Base-by-base conservation (phyloP, 2,797 vertebrate genomes). In the Rhodeus uyekii region DNA sequence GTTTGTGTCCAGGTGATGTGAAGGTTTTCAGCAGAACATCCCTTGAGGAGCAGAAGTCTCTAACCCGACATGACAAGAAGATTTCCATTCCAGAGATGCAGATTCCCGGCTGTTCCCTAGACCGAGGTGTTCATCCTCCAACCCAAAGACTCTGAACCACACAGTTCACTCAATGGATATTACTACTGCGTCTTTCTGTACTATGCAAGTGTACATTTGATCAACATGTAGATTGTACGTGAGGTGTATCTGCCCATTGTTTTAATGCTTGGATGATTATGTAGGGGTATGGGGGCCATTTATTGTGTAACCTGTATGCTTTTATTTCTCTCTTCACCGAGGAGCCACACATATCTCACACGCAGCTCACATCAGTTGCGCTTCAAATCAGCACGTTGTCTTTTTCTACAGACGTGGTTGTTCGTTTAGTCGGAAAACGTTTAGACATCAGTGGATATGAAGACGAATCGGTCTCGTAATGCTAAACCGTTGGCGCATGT, bases 181-280 rank as follows among this genome's bases (percentile, higher is more conserved):
- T 90, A 91, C 89, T 89, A 90, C 92, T 92, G 93, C 93, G 88
- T 95, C 92, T 86, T 84, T 88, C 79, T 94, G 96, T 96, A 97
- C 97, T 99, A 99, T 99, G 98, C 98, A 98, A 96, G 88, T 98
- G 96, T 97, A 97, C 94, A 96, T 96, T 95, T 92, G 94, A 93
- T 87, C 91, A 95, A 94, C 92, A 77, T 95, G 93, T 96, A 95
- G 94, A 95, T 92, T 91, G 94, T 95, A 93, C 94, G 94, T 90
- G 90, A 92, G 92, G 91, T 90, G 89, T 88, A 89, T 90, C 94
- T 95, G 92, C 94, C 93, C 90, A 93, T 96, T 95, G 94, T 96
- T 96, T 94, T 93, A 94, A 94, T 94, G 94, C 90, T 91, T 92
- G 92, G 91, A 93, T 89, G 87, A 90, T 85, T 82, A 83, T 86